These are phyloP conservation scores for Tenualosa thibaudeaui DNA, from an alignment of 2,797 vertebrate genomes.

Conservation along the genomic window DNA sequence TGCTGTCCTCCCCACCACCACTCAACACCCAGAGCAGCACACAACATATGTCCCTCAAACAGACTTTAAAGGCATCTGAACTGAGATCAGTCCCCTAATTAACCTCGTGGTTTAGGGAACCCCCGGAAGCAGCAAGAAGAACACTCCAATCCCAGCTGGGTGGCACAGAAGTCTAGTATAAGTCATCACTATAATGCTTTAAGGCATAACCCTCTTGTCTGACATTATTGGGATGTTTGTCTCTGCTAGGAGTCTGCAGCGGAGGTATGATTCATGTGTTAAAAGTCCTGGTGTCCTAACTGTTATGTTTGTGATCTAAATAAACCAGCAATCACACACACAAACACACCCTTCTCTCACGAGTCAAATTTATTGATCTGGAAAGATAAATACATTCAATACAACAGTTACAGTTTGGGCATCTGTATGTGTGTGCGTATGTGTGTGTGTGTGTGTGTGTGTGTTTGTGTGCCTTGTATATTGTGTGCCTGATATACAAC, in stretches of 20 bases:
- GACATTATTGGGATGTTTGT: neutral
- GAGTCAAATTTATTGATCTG: constrained; percentile 87
- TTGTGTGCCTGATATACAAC: constrained; percentile 82
- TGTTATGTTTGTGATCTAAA: neutral
- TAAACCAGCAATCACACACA: neutral
- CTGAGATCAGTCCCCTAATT: neutral
- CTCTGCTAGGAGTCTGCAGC: neutral
- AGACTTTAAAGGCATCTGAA: too few relatives aligned
- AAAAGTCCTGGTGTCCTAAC: neutral
- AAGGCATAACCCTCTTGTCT: neutral
- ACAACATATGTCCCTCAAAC: neutral
- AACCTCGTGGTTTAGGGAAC: neutral
- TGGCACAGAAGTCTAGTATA: neutral
- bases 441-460: neutral
- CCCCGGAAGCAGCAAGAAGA: neutral
- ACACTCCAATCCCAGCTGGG: neutral
- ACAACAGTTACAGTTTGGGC: constrained; percentile 81
- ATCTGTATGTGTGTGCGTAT: constrained; percentile 58
- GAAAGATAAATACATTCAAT: constrained; percentile 82
- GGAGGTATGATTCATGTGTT: neutral
- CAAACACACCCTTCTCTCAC: constrained; percentile 44
- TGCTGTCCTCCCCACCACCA: neutral
- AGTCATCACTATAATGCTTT: neutral
- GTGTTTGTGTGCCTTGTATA: neutral
- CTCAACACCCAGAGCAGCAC: neutral